phyloP scores from a whole-genome alignment of 2,888 invertebrate species.

The Carterocephalus palaemon region DNA sequence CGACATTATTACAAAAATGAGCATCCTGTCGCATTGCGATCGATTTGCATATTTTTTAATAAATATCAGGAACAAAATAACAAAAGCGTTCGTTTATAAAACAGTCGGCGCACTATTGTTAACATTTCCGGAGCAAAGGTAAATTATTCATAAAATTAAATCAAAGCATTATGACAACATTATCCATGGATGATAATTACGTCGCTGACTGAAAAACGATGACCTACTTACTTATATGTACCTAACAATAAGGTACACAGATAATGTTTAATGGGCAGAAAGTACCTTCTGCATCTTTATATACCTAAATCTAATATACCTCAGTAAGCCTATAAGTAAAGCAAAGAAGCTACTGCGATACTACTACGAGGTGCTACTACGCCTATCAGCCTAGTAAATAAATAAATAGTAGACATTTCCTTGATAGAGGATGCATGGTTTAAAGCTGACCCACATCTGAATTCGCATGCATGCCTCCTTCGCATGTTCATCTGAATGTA shows the following conservation, averaged over 20 bases:
- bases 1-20: slow-evolving; percentile 71
- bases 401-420: too few species aligned
- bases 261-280: slow-evolving; percentile 4
- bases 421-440: too few species aligned
- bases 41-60: slow-evolving; percentile 78
- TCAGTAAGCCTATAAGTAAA: too few species aligned
- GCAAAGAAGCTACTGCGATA: too few species aligned
- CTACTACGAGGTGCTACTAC: too few species aligned
- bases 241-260: too few species aligned
- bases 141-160: slow-evolving; percentile 72
- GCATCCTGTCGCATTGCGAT: slow-evolving; percentile 69
- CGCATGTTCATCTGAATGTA: too few species aligned
- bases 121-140: slow-evolving; percentile 63
- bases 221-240: too few species aligned
- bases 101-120: slow-evolving; percentile 62
- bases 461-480: too few species aligned
- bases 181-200: slow-evolving; percentile 62
- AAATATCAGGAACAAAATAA: slow-evolving; percentile 63
- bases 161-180: slow-evolving; percentile 53
- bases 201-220: slow-evolving; percentile 38
- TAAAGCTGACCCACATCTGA: too few species aligned
- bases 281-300: neutral
- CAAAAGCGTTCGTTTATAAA: slow-evolving; percentile 63
- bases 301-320: too few species aligned
- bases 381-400: too few species aligned